phyloP scores from a whole-genome alignment of 2,113 vertebrate species.

The Nibea albiflora region DNA sequence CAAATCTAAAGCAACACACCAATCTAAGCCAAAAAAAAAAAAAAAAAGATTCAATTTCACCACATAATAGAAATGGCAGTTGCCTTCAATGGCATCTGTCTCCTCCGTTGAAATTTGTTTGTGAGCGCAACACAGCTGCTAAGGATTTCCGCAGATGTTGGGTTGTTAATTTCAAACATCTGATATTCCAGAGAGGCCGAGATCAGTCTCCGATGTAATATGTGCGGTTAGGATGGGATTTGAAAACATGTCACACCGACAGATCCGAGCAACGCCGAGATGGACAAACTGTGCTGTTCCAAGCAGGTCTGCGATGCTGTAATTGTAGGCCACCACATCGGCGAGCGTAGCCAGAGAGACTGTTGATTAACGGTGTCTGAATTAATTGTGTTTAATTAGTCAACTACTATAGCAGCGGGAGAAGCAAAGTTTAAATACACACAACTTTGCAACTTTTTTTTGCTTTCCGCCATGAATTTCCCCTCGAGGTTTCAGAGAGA shows the following conservation, averaged over 20 bases:
- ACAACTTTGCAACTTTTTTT: background rate
- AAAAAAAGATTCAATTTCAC: background rate
- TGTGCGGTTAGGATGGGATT: conserved; percentile 5
- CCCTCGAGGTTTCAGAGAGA: background rate
- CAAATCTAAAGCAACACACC: background rate
- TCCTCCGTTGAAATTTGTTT: background rate
- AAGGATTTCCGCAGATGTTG: conserved; percentile 8
- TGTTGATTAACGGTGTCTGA: conserved; percentile 9
- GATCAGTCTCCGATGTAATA: conserved; percentile 1
- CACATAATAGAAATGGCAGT: background rate
- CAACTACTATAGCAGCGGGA: conserved; percentile 5
- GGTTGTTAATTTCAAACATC: conserved; percentile 28
- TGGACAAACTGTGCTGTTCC: background rate
- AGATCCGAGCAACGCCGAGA: background rate
- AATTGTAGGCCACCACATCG: background rate
- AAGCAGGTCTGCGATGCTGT: background rate
- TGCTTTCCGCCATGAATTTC: background rate
- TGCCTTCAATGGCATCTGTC: background rate
- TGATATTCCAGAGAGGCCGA: conserved; percentile 7
- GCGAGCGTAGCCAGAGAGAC: background rate
- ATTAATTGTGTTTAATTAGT: background rate
- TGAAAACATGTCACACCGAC: background rate
- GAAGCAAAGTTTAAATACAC: conserved; percentile 15
- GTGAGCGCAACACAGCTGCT: conserved; percentile 13
- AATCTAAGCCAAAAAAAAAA: background rate